Evolutionary conservation across 2,113 vertebrate species (phyloP).

Genomic region (Cinclus mexicanus): DNA sequence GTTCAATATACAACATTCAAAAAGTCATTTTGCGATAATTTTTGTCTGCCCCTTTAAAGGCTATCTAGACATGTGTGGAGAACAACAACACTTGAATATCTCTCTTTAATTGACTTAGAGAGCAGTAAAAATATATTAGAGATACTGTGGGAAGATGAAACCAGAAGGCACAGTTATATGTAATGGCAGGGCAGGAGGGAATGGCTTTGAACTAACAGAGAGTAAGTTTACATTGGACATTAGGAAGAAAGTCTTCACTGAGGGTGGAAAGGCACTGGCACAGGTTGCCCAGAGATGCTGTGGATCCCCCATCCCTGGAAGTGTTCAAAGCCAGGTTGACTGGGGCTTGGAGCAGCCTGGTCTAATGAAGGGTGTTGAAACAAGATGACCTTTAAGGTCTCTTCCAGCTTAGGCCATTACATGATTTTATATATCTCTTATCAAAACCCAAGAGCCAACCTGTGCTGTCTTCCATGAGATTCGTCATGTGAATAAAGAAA

Average conservation of each 20-base stretch:
- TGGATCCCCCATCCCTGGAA: not conserved
- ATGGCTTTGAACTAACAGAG: not conserved
- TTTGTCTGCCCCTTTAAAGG: not conserved
- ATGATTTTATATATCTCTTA: not conserved
- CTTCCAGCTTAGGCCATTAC: not conserved
- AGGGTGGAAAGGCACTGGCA: not conserved
- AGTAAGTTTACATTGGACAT: not conserved
- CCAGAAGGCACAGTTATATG: not conserved
- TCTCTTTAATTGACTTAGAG: not conserved
- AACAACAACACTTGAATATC: not conserved
- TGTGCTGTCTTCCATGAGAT: not conserved
- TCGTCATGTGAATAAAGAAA: not conserved
- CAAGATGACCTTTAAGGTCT: not conserved
- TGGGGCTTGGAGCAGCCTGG: not conserved
- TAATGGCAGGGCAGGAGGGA: not conserved
- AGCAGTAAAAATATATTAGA: not conserved
- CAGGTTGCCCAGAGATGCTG: not conserved
- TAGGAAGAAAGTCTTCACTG: not conserved
- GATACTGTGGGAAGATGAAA: not conserved
- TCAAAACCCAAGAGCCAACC: not conserved
- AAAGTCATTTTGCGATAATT: not conserved
- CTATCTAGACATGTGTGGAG: not conserved
- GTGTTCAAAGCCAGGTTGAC: not conserved
- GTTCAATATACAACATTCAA: not conserved
- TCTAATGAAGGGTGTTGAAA: not conserved